Conservation (phyloP, 37 sponge, comb jelly and placozoan species). For the Spongia lamella region DNA sequence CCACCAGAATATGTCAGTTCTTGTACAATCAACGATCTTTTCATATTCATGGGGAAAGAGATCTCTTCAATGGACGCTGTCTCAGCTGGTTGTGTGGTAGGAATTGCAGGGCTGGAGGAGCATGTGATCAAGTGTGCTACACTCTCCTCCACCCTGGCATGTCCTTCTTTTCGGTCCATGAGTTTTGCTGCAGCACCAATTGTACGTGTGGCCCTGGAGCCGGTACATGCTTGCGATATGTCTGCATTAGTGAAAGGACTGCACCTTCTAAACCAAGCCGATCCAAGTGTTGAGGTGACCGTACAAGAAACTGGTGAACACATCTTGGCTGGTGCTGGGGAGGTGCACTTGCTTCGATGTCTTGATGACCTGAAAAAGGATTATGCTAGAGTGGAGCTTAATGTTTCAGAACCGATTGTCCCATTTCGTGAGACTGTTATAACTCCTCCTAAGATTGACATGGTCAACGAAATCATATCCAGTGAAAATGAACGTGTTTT, state of each 20-base stretch:
- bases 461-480: constrained; percentile 82
- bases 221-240: constrained; percentile 71
- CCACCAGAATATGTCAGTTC: neutral
- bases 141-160: constrained; percentile 71
- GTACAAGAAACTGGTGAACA: constrained; percentile 91
- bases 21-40: constrained; percentile 56
- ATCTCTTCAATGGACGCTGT: constrained; percentile 71
- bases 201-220: constrained; percentile 91
- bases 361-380: constrained; percentile 77
- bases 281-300: constrained; percentile 84
- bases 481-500: constrained; percentile 44
- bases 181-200: constrained; percentile 76
- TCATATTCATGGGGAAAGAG: constrained; percentile 88
- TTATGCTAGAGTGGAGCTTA: constrained; percentile 71
- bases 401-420: constrained; percentile 89
- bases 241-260: constrained; percentile 70
- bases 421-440: constrained; percentile 95
- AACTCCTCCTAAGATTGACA: constrained; percentile 75
- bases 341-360: constrained; percentile 94
- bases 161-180: constrained; percentile 87
- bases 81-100: constrained; percentile 86
- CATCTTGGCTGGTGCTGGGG: constrained; percentile 84
- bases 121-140: constrained; percentile 83
- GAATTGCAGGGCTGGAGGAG: constrained; percentile 87
- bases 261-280: constrained; percentile 88